A percentile compares a stretch with the other conserved stretches of the same genome.
phyloP scores from a whole-genome alignment of 1,140 invertebrate genomes.

The Harpegnathos saltator region DNA sequence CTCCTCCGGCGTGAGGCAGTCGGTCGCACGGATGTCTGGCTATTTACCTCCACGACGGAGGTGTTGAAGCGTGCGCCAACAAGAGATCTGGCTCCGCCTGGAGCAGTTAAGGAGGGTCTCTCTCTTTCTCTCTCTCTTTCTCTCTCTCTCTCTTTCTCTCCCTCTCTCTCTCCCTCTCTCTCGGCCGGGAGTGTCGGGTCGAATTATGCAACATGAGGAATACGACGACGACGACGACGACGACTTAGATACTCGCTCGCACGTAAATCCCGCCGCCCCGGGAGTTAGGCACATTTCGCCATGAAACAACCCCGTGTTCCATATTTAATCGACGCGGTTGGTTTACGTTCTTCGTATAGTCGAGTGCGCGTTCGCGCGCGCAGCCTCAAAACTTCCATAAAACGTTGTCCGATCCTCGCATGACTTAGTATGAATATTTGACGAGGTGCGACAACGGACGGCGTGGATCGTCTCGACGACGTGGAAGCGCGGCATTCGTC shows the following conservation, averaged over 20 bases:
- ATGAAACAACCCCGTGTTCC: conserved; percentile 45
- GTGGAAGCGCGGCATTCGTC: no score
- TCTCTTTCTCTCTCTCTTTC: no score
- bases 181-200: conserved; percentile 75
- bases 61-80: conserved; percentile 75
- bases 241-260: conserved; percentile 65
- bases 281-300: conserved; percentile 62
- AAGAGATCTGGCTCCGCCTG: conserved; percentile 73
- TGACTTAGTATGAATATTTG: conserved; percentile 48
- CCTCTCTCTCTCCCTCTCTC: no score
- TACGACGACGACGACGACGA: conserved; percentile 32
- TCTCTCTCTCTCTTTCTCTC: no score
- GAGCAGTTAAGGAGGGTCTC: conserved; percentile 77
- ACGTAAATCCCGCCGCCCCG: conserved; percentile 68
- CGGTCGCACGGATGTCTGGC: conserved; percentile 55
- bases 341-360: conserved; percentile 30
- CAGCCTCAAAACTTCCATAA: conserved; percentile 30
- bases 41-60: conserved; percentile 67
- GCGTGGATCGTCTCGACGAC: no score
- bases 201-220: conserved; percentile 76
- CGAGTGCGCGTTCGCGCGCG: no score
- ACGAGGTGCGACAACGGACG: background rate
- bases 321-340: conserved; percentile 45
- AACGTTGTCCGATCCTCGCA: background rate
- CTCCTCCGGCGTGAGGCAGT: conserved; percentile 1